Evolutionary conservation across 2,113 vertebrate genomes (phyloP), one percentile per base, ranked within the genome.

Genomic region (Xenopus borealis): DNA sequence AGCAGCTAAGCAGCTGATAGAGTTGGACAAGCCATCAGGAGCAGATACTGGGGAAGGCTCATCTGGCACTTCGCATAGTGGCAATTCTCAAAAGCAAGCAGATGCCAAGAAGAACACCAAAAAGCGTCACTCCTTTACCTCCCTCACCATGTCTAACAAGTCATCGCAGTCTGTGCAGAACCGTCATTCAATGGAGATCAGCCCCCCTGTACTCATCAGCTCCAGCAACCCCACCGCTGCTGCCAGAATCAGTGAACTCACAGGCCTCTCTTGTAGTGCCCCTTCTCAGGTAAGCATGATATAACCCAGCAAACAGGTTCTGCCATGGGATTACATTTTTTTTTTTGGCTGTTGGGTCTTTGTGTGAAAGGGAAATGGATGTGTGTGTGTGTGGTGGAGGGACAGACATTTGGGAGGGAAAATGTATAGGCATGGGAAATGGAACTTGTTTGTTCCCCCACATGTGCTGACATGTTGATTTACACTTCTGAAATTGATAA

Each of bases 141-240:
- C 97, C 18, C 94, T 99, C 80, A 98, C 94, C 69, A 99, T 96
- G 95, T 97, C 97, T 73, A 96, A 93, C 91, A 98, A 98, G 80
- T 92, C 95, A 52, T 90, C 93, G 52, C 94, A 96, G 80, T 94
- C 95, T 4, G 87, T 92, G 68, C 96, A 97, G 18, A 92, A 99
- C 81, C 94, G 97, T 46, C 97, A 98, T 88, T 99, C 97, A 67
- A 95, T 98, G 96, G 97, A 99, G 85, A 99, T 99, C 78, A 99
- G 97, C 44, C 95, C 96, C 30, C 97, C 97, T 0, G 97, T 99
- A 52, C 96, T 99, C 81, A 97, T 99, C 89, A 98, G 97, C 86
- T 99, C 96, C 83, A 97, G 95, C 81, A 99, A 99, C 84, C 97
- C 96, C 44, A 96, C 97, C 0, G 97, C 97, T 0, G 97, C 97